Percentiles rank a stretch among this genome's conserved stretches.
These are phyloP conservation scores for Andrena bicolor DNA, from an alignment of 2,888 invertebrate genomes.

Conservation along the genomic window DNA sequence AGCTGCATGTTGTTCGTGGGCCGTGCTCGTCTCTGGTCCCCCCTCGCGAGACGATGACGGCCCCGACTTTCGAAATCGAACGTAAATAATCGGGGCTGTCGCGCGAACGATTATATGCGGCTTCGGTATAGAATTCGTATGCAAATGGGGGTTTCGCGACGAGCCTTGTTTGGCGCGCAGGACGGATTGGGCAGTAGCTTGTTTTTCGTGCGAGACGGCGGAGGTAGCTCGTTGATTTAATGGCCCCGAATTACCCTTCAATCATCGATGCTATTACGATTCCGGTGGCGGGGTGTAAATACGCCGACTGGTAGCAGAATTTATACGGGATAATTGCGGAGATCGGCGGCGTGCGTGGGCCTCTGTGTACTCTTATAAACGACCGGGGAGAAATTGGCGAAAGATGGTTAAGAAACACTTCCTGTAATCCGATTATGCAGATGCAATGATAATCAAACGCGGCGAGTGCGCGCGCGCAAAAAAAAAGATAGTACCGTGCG, in stretches of 20 bases:
- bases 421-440: background rate
- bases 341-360: background rate
- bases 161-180: constrained; percentile 17
- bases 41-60: background rate
- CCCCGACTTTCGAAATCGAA: constrained; percentile 21
- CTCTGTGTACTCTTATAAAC: background rate
- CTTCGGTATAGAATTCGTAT: constrained; percentile 13
- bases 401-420: background rate
- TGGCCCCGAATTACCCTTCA: constrained; percentile 24
- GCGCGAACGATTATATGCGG: constrained; percentile 21
- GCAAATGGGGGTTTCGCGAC: constrained; percentile 12
- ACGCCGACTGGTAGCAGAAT: background rate
- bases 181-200: background rate
- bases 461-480: too few relatives aligned
- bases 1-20: background rate
- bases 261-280: constrained; percentile 11
- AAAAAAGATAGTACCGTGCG: background rate
- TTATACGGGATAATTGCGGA: background rate
- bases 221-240: constrained; percentile 26
- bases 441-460: too few relatives aligned
- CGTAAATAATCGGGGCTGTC: constrained; percentile 36
- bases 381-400: background rate
- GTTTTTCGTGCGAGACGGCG: background rate
- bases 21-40: constrained; percentile 19
- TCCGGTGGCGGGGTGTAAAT: background rate